A percentile compares a stretch with the other conserved stretches of the same genome.
Conservation (phyloP, 2,797 vertebrate species). For the Rhinogobio ventralis region DNA sequence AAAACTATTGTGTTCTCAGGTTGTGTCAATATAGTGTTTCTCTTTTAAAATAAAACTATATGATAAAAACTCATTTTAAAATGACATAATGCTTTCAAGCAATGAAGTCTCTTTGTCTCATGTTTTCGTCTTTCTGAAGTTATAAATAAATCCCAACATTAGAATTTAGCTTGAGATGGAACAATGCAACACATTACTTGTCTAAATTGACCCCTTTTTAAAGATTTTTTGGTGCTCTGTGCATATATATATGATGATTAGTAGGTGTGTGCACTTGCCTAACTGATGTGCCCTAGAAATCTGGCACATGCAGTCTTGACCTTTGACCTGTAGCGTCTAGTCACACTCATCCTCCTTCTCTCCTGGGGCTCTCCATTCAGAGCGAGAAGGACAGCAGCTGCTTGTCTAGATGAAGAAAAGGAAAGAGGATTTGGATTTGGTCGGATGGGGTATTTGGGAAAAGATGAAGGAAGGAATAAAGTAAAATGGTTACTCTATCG, state of each 20-base stretch:
- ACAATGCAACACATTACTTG: not conserved
- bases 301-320: slow-evolving; percentile 65
- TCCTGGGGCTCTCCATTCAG: slow-evolving; percentile 65
- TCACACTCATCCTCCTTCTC: slow-evolving; percentile 70
- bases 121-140: not conserved
- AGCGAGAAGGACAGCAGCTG: slow-evolving; percentile 73
- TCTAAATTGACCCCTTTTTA: not conserved
- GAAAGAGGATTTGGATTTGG: slow-evolving; percentile 59
- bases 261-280: slow-evolving; percentile 28
- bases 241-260: slow-evolving; percentile 26
- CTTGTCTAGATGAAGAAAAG: slow-evolving; percentile 57
- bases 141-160: not conserved
- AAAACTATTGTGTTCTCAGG: not conserved
- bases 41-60: not conserved
- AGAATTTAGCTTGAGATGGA: not conserved
- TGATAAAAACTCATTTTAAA: not conserved
- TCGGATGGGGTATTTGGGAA: slow-evolving; percentile 27
- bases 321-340: slow-evolving; percentile 73
- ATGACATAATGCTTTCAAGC: not conserved
- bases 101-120: not conserved
- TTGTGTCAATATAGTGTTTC: not conserved
- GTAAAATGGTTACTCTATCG: slow-evolving; percentile 52
- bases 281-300: slow-evolving; percentile 59
- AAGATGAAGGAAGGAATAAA: slow-evolving; percentile 41
- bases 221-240: not conserved